Evolutionary conservation across 2,113 vertebrate species (phyloP).

Genomic region (Dromiciops gliroides): DNA sequence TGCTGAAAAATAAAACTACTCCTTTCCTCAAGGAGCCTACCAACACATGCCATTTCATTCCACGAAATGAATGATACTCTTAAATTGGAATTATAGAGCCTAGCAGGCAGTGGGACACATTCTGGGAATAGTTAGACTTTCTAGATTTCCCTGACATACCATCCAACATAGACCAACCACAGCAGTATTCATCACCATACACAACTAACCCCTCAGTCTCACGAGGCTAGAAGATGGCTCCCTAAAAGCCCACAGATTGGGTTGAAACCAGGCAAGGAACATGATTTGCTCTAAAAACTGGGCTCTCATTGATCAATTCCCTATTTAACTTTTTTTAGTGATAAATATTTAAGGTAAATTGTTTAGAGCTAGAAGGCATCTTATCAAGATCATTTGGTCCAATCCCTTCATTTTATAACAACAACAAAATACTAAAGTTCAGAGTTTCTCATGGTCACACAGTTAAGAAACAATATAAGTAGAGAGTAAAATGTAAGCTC

Average conservation of each 20-base stretch:
- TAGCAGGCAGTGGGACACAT: not conserved
- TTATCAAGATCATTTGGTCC: not conserved
- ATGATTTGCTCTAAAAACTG: not conserved
- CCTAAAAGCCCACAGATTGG: not conserved
- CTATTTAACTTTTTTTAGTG: not conserved
- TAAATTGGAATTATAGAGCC: not conserved
- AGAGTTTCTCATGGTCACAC: not conserved
- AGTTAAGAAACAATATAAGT: not conserved
- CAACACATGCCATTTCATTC: not conserved
- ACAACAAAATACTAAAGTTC: not conserved
- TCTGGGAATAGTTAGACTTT: not conserved
- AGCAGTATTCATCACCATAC: not conserved
- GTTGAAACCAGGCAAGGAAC: not conserved
- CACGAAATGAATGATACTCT: not conserved
- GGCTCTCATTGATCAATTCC: not conserved
- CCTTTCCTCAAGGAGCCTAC: not conserved
- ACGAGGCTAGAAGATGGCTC: not conserved
- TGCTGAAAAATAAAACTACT: not conserved
- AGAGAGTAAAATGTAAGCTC: not conserved
- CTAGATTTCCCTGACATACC: not conserved
- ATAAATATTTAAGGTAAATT: not conserved
- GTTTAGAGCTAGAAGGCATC: not conserved
- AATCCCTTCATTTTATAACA: not conserved
- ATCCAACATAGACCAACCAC: not conserved
- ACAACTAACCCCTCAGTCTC: not conserved